Conservation (phyloP, 2,888 invertebrate species). For the Diadromus collaris region DNA sequence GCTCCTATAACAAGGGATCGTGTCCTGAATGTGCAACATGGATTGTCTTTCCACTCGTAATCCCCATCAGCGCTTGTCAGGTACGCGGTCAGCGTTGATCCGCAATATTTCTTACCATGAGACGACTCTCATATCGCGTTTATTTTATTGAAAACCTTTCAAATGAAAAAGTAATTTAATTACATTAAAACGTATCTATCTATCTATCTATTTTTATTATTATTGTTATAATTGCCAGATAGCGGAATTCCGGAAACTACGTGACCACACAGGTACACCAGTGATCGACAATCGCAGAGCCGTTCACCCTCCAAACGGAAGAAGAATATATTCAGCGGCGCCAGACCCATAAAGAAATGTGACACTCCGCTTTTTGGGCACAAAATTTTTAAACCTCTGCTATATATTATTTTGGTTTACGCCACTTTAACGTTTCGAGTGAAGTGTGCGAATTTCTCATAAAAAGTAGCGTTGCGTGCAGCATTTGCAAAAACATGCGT, state of each 20-base stretch:
- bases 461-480: too few species aligned
- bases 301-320: slow-evolving; percentile 60
- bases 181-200: too few species aligned
- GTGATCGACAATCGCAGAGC: slow-evolving; percentile 66
- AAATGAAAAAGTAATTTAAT: neutral
- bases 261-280: slow-evolving; percentile 53
- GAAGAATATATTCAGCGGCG: slow-evolving; percentile 66
- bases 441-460: neutral
- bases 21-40: slow-evolving; percentile 69
- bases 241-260: slow-evolving; percentile 69
- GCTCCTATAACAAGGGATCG: slow-evolving; percentile 65
- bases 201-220: neutral
- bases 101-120: neutral
- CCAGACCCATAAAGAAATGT: neutral
- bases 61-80: slow-evolving; percentile 68
- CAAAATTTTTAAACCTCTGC: too few species aligned
- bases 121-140: slow-evolving; percentile 12
- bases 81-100: slow-evolving; percentile 55
- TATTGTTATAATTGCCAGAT: slow-evolving; percentile 60
- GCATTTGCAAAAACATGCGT: too few species aligned
- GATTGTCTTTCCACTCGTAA: slow-evolving; percentile 72
- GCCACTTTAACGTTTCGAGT: neutral
- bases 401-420: too few species aligned
- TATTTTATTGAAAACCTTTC: neutral
- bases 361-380: neutral